Conservation (phyloP, 2,888 invertebrate species). For the Andrena praecox region DNA sequence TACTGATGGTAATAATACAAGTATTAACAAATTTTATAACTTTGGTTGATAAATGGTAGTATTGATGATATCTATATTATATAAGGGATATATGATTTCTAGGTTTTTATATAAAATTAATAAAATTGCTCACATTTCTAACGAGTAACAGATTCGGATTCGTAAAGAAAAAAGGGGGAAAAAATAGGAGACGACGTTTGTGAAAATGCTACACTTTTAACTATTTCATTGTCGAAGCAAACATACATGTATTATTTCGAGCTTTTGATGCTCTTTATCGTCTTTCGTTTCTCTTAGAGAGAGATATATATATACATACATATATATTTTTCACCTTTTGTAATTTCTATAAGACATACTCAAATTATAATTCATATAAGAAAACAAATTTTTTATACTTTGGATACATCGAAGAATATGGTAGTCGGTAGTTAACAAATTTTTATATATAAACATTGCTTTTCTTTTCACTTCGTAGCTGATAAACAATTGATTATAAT, state of each 20-base stretch:
- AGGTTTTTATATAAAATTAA: slow-evolving; percentile 68
- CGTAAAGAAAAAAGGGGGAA: background rate
- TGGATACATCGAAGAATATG: slow-evolving; percentile 59
- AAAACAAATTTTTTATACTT: slow-evolving; percentile 56
- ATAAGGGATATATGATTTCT: slow-evolving; percentile 59
- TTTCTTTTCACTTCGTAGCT: slow-evolving; percentile 48
- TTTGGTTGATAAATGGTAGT: slow-evolving; percentile 69
- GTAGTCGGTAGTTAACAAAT: slow-evolving; percentile 58
- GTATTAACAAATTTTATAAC: slow-evolving; percentile 79
- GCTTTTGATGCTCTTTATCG: slow-evolving; percentile 22
- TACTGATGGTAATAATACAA: slow-evolving; percentile 76
- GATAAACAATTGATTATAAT: slow-evolving; percentile 38
- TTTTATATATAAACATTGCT: slow-evolving; percentile 55
- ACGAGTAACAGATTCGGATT: slow-evolving; percentile 41
- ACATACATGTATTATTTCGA: slow-evolving; percentile 43
- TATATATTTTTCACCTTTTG: slow-evolving; percentile 38
- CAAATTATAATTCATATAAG: slow-evolving; percentile 49
- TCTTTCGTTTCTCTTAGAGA: slow-evolving; percentile 41
- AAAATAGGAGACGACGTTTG: slow-evolving; percentile 3
- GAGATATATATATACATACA: slow-evolving; percentile 8
- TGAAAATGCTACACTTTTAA: slow-evolving; percentile 43
- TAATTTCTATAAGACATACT: slow-evolving; percentile 47
- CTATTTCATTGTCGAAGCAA: slow-evolving; percentile 25
- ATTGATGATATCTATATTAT: slow-evolving; percentile 63
- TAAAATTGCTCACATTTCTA: slow-evolving; percentile 67